phyloP scores from a whole-genome alignment of 2,797 vertebrate genomes.

The Scleropages formosus region DNA sequence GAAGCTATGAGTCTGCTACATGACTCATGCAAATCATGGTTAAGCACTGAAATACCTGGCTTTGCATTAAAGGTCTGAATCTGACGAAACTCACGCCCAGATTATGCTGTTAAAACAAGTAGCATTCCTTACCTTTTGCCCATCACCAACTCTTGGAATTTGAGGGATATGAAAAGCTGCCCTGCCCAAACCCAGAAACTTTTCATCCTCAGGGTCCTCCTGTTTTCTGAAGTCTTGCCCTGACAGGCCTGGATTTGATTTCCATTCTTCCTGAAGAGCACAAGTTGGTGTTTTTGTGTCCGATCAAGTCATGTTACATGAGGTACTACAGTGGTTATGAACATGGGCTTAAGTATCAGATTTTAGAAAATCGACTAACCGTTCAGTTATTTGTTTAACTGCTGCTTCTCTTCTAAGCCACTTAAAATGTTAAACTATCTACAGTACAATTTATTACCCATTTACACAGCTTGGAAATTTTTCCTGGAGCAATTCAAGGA shows the following conservation, averaged over 20 bases:
- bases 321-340: not conserved
- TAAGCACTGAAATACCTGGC: slow-evolving; percentile 16
- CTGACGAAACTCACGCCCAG: slow-evolving; percentile 4
- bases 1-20: not conserved
- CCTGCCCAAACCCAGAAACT: slow-evolving; percentile 17
- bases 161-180: slow-evolving; percentile 9
- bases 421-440: too few relatives aligned
- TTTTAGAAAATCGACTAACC: too few relatives aligned
- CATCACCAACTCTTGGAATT: not conserved
- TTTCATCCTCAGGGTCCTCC: slow-evolving; percentile 7
- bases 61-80: not conserved
- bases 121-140: slow-evolving; percentile 10
- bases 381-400: too few relatives aligned
- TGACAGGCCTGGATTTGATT: slow-evolving; percentile 4
- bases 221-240: slow-evolving; percentile 19
- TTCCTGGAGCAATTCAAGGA: too few relatives aligned
- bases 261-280: not conserved
- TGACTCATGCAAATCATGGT: not conserved
- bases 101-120: slow-evolving; percentile 24
- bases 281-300: not conserved
- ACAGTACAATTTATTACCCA: too few relatives aligned
- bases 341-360: not conserved
- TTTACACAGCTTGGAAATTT: too few relatives aligned
- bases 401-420: too few relatives aligned
- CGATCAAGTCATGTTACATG: not conserved